phyloP scores from a whole-genome alignment of 2,888 invertebrate genomes.

The Drosophila helvetica region DNA sequence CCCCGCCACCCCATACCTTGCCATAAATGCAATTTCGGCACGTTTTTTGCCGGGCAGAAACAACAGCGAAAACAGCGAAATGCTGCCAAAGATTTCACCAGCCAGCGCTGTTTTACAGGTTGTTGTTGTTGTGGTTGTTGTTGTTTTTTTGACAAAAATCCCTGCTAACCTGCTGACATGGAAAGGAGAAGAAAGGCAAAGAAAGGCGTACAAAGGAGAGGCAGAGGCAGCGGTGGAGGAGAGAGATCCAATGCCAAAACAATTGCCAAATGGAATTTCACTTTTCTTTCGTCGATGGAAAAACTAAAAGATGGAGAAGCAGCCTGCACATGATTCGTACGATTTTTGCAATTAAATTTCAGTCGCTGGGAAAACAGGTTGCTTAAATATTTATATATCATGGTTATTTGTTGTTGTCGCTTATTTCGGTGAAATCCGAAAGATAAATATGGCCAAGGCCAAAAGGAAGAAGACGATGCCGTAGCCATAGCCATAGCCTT shows the following conservation, averaged over 20 bases:
- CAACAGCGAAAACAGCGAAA: neutral
- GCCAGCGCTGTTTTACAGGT: constrained; percentile 13
- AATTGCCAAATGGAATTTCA: constrained; percentile 61
- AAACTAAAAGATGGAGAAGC: constrained; percentile 48
- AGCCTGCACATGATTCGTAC: constrained; percentile 49
- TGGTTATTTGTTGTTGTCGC: neutral
- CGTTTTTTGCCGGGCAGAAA: constrained; percentile 30
- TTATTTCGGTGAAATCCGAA: constrained; percentile 63
- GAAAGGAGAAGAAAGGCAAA: constrained; percentile 27
- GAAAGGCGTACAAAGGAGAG: constrained; percentile 25
- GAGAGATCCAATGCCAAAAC: constrained; percentile 30
- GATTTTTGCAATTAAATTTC: constrained; percentile 71
- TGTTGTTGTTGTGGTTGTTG: neutral
- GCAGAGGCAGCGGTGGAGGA: constrained; percentile 19
- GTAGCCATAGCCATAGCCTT: constrained; percentile 40
- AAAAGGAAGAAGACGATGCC: constrained; percentile 62
- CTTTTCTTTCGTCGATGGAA: constrained; percentile 63
- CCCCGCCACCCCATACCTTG: neutral
- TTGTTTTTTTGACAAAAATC: constrained; percentile 64
- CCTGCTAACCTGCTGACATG: constrained; percentile 78
- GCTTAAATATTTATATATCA: constrained; percentile 35
- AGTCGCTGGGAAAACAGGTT: constrained; percentile 59
- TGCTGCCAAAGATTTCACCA: constrained; percentile 59
- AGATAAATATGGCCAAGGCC: constrained; percentile 47
- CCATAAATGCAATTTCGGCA: constrained; percentile 43